Conservation (phyloP, 2,797 vertebrate species). For the Anniella stebbinsi region DNA sequence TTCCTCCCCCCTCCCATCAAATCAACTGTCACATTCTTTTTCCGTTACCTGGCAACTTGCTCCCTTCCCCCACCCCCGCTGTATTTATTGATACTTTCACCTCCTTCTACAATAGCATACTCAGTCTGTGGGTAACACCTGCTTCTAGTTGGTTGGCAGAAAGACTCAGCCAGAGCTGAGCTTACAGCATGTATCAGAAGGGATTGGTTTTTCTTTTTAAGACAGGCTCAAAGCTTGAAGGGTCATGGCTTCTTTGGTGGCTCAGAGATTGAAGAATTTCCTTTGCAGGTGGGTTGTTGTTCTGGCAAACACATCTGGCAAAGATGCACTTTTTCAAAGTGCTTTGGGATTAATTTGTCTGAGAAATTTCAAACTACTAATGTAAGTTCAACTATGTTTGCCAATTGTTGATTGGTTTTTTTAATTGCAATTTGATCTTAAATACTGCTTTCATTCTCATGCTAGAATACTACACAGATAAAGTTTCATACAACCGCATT, state of each 20-base stretch:
- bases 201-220: too few relatives aligned
- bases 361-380: neutral
- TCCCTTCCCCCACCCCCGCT: too few relatives aligned
- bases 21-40: too few relatives aligned
- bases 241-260: neutral
- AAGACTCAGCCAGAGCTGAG: neutral
- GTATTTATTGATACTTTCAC: too few relatives aligned
- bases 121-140: neutral
- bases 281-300: neutral
- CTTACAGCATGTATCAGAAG: neutral
- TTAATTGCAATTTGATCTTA: neutral
- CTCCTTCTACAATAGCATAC: too few relatives aligned
- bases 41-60: too few relatives aligned
- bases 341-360: neutral
- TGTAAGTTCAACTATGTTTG: neutral
- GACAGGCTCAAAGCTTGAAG: neutral
- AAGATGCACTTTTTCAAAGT: neutral
- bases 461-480: neutral
- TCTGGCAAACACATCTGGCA: too few relatives aligned
- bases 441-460: neutral
- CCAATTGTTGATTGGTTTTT: neutral
- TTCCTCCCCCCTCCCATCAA: too few relatives aligned
- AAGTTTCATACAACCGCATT: neutral
- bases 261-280: neutral
- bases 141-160: neutral